These are phyloP conservation scores for Petrophora chlorosata DNA, from an alignment of 2,888 invertebrate genomes.

Conservation along the genomic window DNA sequence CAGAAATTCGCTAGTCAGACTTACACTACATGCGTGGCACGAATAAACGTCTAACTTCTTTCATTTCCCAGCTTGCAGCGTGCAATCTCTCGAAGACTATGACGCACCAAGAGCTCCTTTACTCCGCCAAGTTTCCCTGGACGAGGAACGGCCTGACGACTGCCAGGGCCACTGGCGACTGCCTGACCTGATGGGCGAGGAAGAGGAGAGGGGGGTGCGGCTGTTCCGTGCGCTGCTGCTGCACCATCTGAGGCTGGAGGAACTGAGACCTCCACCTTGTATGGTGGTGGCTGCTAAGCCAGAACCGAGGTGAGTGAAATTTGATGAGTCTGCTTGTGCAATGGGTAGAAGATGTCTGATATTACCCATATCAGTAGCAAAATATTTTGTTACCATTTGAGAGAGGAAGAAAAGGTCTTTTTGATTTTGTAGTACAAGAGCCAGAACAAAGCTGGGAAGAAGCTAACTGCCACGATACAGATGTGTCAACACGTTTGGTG, in stretches of 20 bases:
- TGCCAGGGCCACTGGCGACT: slow-evolving; percentile 79
- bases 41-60: too few species aligned
- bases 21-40: too few species aligned
- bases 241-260: slow-evolving; percentile 72
- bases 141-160: slow-evolving; percentile 76
- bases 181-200: slow-evolving; percentile 68
- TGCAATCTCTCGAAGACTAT: slow-evolving; percentile 75
- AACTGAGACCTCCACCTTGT: slow-evolving; percentile 72
- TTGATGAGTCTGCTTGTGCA: not conserved
- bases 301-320: slow-evolving; percentile 62
- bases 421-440: too few species aligned
- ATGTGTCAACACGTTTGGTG: too few species aligned
- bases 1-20: too few species aligned
- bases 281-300: slow-evolving; percentile 67
- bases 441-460: too few species aligned
- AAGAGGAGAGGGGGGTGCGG: slow-evolving; percentile 76
- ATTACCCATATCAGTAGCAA: too few species aligned
- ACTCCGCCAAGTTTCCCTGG: slow-evolving; percentile 73
- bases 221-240: slow-evolving; percentile 76
- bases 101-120: slow-evolving; percentile 74
- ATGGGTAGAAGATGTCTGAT: too few species aligned
- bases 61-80: slow-evolving; percentile 64
- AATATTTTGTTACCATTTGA: too few species aligned
- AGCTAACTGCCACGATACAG: too few species aligned
- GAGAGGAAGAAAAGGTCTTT: too few species aligned